These are phyloP conservation scores for Carcharodon carcharias DNA, from an alignment of 2,797 vertebrate genomes.

Conservation along the genomic window DNA sequence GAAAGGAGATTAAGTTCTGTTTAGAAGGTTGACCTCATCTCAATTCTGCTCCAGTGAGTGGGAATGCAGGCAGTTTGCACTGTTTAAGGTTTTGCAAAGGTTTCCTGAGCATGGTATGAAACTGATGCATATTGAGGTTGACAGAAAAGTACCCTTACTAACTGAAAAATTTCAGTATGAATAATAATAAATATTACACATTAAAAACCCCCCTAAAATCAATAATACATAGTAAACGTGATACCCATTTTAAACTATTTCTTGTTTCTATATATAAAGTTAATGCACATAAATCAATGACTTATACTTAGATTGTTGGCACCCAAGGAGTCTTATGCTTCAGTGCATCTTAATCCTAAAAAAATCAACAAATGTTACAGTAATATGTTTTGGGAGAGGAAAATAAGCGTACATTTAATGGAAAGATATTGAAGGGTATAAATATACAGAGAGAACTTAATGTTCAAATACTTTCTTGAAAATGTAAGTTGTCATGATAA, in stretches of 20 bases:
- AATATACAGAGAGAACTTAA: neutral
- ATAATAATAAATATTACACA: constrained; percentile 40
- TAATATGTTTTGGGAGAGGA: neutral
- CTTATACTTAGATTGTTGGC: neutral
- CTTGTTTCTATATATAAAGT: neutral
- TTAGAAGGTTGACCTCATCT: neutral
- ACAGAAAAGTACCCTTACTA: constrained; percentile 42
- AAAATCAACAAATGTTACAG: neutral
- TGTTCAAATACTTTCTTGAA: neutral
- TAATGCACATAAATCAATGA: neutral
- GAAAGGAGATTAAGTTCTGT: neutral
- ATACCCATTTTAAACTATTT: neutral
- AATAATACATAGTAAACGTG: neutral
- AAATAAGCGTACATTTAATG: neutral
- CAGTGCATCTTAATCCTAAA: neutral
- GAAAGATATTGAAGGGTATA: neutral
- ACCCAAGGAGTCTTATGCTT: neutral
- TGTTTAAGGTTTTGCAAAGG: neutral
- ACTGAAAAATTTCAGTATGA: constrained; percentile 51
- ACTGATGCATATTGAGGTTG: constrained; percentile 43
- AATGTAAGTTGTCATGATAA: too few relatives aligned
- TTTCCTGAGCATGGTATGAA: constrained; percentile 39
- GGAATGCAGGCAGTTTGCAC: neutral
- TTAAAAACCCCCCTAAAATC: neutral
- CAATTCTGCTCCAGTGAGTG: neutral